These are phyloP conservation scores for Epirrita christyi DNA, from an alignment of 2,888 invertebrate species.

Conservation along the genomic window DNA sequence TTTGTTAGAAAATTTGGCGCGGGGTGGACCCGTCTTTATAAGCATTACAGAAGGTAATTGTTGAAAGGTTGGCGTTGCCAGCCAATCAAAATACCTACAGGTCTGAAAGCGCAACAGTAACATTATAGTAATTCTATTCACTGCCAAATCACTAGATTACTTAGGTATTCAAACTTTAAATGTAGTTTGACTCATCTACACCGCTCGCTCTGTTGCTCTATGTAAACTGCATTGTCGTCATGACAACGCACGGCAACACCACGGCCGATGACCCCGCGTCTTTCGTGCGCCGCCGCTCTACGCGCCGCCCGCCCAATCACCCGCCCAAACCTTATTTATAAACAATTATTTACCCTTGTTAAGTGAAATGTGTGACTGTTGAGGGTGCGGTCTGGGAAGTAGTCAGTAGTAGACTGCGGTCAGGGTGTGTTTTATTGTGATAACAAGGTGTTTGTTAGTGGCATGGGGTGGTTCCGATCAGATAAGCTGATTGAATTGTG, in stretches of 20 bases:
- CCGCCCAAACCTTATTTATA: conserved; percentile 53
- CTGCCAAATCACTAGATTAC: background rate
- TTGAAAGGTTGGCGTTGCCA: too few relatives aligned
- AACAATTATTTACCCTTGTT: conserved; percentile 50
- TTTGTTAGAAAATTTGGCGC: too few relatives aligned
- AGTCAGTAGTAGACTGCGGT: conserved; percentile 1
- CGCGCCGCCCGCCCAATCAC: conserved; percentile 47
- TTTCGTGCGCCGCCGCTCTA: conserved; percentile 53
- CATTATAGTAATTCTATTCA: background rate
- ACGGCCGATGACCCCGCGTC: conserved; percentile 57
- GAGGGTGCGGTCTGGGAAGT: conserved; percentile 23
- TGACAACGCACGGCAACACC: conserved; percentile 58
- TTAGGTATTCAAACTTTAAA: too few relatives aligned
- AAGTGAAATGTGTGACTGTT: conserved; percentile 19
- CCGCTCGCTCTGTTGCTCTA: conserved; percentile 34
- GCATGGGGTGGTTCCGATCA: conserved; percentile 5
- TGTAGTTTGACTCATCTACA: conserved; percentile 13
- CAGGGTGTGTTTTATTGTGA: conserved; percentile 24
- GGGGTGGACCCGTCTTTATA: too few relatives aligned
- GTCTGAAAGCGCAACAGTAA: too few relatives aligned
- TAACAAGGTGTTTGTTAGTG: conserved; percentile 15
- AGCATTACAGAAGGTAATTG: too few relatives aligned
- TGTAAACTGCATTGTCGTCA: conserved; percentile 54
- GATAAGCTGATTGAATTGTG: conserved; percentile 13
- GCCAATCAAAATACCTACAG: too few relatives aligned